Evolutionary conservation across 2,888 invertebrate species (phyloP), one percentile per base, ranked within the genome.

Genomic region (Agrotis exclamationis): DNA sequence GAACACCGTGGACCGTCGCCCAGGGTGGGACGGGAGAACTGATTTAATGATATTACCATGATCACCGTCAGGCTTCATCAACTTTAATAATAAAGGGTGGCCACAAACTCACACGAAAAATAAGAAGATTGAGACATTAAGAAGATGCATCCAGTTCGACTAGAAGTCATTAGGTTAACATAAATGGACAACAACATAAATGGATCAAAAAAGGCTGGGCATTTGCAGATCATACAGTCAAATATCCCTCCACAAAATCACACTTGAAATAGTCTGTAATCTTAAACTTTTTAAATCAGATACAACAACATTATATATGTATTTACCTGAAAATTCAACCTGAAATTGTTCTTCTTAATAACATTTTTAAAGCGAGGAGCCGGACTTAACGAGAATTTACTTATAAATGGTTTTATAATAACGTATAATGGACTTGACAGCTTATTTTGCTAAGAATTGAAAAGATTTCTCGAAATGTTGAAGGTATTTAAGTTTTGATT

Each of bases 361-460:
- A 57, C 7, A 14, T 64, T 63, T 50, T 6, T 18, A 64, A 58
- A 16, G 1, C 16, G 16, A 53, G 48, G 18, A 44, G 28, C 13
- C 24, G 3, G 48, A 20, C 22, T 33, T 45, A 74, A 59, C 50
- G 9, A 67, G 14, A 50, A 60, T 59, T 50, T 67, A 57, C 33
- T 74, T 58, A 57, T 16, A 58, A 74, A 74, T 67, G 60, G 73
- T 74, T 74, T 74, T 14, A 13, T 74, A 60, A 74, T 75, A 60
- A 50, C 47, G n/a, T 74, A 51, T 56, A 75, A 50, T 57, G 69
- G 16, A 51, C 57, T n/a, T 69, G 74, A 51, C 75, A 75, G 75
- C 50, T 57, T 75, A 28, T 62, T 62, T 24, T 7, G 18, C 57
- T n/a, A 22, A 60, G 14, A 18, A 54, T 0, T 4, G 50, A 74